These are phyloP conservation scores for Tetragonula carbonaria DNA, from an alignment of 2,888 invertebrate genomes.

Conservation along the genomic window DNA sequence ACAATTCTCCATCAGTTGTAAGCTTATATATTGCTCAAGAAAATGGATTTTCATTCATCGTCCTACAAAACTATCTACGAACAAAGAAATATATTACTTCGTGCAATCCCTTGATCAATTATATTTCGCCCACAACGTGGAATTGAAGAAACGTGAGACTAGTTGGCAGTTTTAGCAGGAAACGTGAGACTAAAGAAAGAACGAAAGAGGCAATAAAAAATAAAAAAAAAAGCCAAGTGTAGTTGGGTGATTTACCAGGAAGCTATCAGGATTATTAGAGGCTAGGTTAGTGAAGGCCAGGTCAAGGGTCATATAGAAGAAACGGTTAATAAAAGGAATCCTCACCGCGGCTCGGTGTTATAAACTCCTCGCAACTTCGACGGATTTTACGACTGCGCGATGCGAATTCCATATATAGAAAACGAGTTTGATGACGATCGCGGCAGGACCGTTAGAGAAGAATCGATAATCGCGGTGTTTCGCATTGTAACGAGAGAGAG, in stretches of 20 bases:
- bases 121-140: no score
- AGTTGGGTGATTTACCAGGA: not conserved
- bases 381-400: not conserved
- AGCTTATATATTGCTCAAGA: no score
- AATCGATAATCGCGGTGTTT: not conserved
- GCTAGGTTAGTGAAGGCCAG: not conserved
- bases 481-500: not conserved
- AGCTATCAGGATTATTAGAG: no score
- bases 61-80: no score
- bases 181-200: not conserved
- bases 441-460: not conserved
- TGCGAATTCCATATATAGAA: not conserved
- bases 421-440: not conserved
- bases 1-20: no score
- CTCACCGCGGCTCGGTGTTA: not conserved
- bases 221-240: not conserved
- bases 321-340: not conserved
- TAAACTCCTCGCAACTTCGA: not conserved
- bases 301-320: no score
- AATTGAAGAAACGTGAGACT: no score
- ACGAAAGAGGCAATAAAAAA: not conserved
- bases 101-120: no score
- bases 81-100: no score
- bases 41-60: no score
- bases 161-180: no score